Evolutionary conservation across 2,888 invertebrate species (phyloP).

Genomic region (Mimumesa dahlbomi): DNA sequence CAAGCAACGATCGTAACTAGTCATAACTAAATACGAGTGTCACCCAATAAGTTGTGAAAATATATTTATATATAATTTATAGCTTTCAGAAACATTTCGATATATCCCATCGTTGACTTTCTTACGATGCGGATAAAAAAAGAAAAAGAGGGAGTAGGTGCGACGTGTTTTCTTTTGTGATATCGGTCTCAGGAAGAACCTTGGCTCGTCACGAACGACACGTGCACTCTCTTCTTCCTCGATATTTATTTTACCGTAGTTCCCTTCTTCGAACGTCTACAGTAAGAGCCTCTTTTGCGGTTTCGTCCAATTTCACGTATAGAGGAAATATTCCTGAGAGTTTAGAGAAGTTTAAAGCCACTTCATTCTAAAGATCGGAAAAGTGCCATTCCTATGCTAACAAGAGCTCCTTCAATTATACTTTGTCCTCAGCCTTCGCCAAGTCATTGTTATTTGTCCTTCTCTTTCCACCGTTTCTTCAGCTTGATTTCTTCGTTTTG

Average conservation of each 20-base stretch:
- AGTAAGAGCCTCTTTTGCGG: conserved; percentile 38
- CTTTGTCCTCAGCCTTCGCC: conserved; percentile 51
- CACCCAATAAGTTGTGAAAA: background rate
- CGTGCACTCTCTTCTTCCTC: conserved; percentile 36
- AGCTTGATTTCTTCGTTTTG: conserved; percentile 52
- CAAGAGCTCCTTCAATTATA: conserved; percentile 60
- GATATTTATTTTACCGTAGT: conserved; percentile 61
- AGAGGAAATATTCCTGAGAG: conserved; percentile 37
- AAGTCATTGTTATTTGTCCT: conserved; percentile 51
- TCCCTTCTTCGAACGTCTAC: conserved; percentile 30
- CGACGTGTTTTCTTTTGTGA: conserved; percentile 38
- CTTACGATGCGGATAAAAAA: conserved; percentile 32
- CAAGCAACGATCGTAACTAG: too few species aligned
- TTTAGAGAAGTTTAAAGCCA: conserved; percentile 58
- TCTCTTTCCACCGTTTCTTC: conserved; percentile 26
- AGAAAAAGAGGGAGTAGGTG: conserved; percentile 18
- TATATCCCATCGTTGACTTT: conserved; percentile 1
- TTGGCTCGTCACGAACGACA: conserved; percentile 45
- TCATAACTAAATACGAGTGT: too few species aligned
- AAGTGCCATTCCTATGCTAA: conserved; percentile 65
- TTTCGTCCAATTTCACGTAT: conserved; percentile 48
- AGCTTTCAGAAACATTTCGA: background rate
- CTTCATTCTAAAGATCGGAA: conserved; percentile 54
- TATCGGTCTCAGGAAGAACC: conserved; percentile 9
- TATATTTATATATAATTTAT: background rate